Evolutionary conservation across 1,140 invertebrate species (phyloP).

Genomic region (Cotesia typhae): DNA sequence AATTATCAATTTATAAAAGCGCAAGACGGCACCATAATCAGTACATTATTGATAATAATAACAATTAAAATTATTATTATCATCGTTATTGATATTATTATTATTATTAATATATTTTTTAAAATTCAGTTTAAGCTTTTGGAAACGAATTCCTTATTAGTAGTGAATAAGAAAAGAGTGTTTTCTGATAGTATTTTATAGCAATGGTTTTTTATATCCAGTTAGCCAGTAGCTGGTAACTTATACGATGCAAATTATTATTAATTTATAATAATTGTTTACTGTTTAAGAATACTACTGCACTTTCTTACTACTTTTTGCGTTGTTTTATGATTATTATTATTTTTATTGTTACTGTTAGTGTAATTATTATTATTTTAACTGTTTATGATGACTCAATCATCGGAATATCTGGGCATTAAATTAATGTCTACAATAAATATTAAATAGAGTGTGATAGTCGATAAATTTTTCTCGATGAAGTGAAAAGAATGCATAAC

Average conservation of each 20-base stretch:
- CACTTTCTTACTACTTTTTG: neutral
- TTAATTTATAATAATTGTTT: neutral
- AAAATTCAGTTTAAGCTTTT: neutral
- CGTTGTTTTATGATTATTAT: neutral
- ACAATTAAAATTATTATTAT: neutral
- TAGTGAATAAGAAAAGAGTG: neutral
- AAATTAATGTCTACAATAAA: constrained; percentile 13
- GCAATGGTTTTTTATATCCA: neutral
- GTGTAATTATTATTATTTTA: neutral
- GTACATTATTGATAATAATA: neutral
- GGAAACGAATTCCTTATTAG: neutral
- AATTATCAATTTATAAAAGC: constrained; percentile 7
- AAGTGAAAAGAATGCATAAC: constrained; percentile 5
- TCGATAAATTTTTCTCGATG: neutral
- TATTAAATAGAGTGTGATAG: constrained; percentile 16
- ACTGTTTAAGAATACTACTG: constrained; percentile 1
- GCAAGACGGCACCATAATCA: constrained; percentile 11
- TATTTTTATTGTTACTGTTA: neutral
- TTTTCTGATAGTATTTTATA: neutral
- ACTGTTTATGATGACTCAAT: neutral
- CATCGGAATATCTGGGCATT: neutral
- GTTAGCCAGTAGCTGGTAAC: neutral
- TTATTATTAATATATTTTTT: neutral
- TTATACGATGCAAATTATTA: neutral
- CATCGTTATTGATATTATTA: neutral